These are phyloP conservation scores for Cloeon dipterum DNA, from an alignment of 2,888 invertebrate species.

Conservation along the genomic window DNA sequence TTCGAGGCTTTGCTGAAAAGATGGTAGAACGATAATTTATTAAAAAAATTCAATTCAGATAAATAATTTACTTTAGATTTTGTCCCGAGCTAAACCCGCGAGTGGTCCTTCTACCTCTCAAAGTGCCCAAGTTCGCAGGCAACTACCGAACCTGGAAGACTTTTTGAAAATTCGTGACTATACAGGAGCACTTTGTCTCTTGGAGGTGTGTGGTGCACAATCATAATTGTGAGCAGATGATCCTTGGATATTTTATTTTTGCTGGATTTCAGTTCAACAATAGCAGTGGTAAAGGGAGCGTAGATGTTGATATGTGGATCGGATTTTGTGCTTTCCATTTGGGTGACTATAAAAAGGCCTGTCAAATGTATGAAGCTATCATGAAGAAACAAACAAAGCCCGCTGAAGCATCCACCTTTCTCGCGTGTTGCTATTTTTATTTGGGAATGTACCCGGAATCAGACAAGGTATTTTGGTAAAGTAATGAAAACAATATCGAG, in stretches of 20 bases:
- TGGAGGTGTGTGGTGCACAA: constrained; percentile 39
- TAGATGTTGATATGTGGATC: constrained; percentile 57
- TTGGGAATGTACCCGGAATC: constrained; percentile 62
- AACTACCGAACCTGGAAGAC: constrained; percentile 66
- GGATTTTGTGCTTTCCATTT: constrained; percentile 92
- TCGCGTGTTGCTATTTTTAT: constrained; percentile 90
- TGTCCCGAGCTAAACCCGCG: constrained; percentile 64
- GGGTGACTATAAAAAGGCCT: constrained; percentile 70
- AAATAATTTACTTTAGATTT: constrained; percentile 40
- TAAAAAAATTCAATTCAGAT: too few species aligned
- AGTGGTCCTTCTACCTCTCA: constrained; percentile 18
- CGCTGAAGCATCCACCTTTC: constrained; percentile 39
- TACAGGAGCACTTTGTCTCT: constrained; percentile 73
- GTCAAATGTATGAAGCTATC: constrained; percentile 38
- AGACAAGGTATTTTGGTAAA: constrained; percentile 30
- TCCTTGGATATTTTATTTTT: constrained; percentile 1
- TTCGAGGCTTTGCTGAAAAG: too few species aligned
- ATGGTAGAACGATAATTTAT: too few species aligned
- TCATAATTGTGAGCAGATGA: not conserved
- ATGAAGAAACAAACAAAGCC: constrained; percentile 26
- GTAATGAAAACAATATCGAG: too few species aligned
- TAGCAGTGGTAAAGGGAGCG: constrained; percentile 22
- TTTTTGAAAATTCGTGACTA: constrained; percentile 79
- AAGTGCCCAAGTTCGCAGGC: constrained; percentile 16
- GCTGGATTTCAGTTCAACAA: constrained; percentile 34